Conservation (phyloP, 2,113 vertebrate species). For the Coreoperca whiteheadi region DNA sequence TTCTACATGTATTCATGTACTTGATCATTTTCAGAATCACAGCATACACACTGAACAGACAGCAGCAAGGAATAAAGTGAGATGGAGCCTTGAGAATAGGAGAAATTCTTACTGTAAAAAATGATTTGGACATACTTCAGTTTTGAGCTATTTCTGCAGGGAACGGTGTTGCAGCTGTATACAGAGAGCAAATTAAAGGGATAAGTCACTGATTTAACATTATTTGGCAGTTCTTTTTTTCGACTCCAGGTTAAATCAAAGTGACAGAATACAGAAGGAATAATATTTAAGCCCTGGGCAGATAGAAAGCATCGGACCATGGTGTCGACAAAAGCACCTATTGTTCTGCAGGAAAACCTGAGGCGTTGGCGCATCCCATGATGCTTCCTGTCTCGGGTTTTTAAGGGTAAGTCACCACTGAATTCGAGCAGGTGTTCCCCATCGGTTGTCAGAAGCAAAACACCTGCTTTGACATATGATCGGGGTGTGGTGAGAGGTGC, state of each 20-base stretch:
- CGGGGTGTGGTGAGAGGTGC: slow-evolving; percentile 23
- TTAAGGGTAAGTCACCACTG: slow-evolving; percentile 11
- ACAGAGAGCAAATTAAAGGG: slow-evolving; percentile 41
- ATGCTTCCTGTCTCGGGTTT: neutral
- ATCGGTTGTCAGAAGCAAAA: slow-evolving; percentile 17
- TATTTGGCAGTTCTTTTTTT: slow-evolving; percentile 15
- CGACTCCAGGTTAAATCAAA: slow-evolving; percentile 44
- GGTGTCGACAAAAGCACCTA: slow-evolving; percentile 20
- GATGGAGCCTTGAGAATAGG: slow-evolving; percentile 5
- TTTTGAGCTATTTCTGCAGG: slow-evolving; percentile 9
- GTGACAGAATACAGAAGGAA: slow-evolving; percentile 33
- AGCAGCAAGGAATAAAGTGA: neutral
- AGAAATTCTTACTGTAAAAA: slow-evolving; percentile 18
- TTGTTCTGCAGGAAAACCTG: slow-evolving; percentile 32
- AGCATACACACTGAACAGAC: neutral
- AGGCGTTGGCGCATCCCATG: neutral
- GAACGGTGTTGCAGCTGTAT: neutral
- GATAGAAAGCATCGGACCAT: slow-evolving; percentile 10
- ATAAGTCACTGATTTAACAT: slow-evolving; percentile 43
- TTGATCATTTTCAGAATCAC: slow-evolving; percentile 1
- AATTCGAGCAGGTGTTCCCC: slow-evolving; percentile 6
- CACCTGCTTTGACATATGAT: slow-evolving; percentile 33
- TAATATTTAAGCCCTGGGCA: slow-evolving; percentile 25
- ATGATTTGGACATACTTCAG: slow-evolving; percentile 42
- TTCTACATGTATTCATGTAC: slow-evolving; percentile 1